A percentile compares a stretch with the other conserved stretches of the same genome.
These are phyloP conservation scores for Peribatodes rhomboidaria DNA, from an alignment of 2,888 invertebrate genomes.

Conservation along the genomic window DNA sequence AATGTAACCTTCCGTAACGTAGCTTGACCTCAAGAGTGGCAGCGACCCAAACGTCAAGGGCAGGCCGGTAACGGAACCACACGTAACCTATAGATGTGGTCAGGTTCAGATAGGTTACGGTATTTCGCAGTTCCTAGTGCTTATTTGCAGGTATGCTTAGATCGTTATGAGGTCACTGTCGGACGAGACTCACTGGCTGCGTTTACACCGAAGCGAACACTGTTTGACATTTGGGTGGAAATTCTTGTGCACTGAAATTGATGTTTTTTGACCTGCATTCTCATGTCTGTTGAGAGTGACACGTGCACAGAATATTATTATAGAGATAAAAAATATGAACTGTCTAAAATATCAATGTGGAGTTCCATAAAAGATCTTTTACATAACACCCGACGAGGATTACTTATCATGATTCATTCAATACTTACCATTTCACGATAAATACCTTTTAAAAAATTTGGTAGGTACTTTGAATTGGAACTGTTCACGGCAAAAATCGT, in stretches of 20 bases:
- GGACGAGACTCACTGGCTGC: conserved; percentile 37
- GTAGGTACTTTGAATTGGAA: too few relatives aligned
- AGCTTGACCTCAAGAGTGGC: conserved; percentile 32
- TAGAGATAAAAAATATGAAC: too few relatives aligned
- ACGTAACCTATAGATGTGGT: conserved; percentile 34
- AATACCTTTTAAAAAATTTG: too few relatives aligned
- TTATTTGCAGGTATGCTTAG: conserved; percentile 48
- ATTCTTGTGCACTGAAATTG: too few relatives aligned
- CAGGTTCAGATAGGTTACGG: conserved; percentile 62
- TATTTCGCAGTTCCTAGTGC: conserved; percentile 56
- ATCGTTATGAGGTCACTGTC: conserved; percentile 61
- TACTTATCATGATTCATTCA: too few relatives aligned
- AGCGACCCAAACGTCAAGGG: conserved; percentile 49
- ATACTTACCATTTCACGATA: too few relatives aligned
- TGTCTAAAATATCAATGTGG: too few relatives aligned
- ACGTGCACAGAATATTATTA: too few relatives aligned
- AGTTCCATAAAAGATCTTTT: too few relatives aligned
- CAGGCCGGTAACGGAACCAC: conserved; percentile 36
- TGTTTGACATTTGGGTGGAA: neutral
- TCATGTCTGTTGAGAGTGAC: neutral
- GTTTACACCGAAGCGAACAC: conserved; percentile 55
- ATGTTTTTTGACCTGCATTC: neutral
- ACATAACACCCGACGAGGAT: too few relatives aligned
- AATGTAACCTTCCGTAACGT: too few relatives aligned
- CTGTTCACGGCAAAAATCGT: too few relatives aligned